Conservation (phyloP, 1,140 invertebrate genomes). For the Ruditapes philippinarum region DNA sequence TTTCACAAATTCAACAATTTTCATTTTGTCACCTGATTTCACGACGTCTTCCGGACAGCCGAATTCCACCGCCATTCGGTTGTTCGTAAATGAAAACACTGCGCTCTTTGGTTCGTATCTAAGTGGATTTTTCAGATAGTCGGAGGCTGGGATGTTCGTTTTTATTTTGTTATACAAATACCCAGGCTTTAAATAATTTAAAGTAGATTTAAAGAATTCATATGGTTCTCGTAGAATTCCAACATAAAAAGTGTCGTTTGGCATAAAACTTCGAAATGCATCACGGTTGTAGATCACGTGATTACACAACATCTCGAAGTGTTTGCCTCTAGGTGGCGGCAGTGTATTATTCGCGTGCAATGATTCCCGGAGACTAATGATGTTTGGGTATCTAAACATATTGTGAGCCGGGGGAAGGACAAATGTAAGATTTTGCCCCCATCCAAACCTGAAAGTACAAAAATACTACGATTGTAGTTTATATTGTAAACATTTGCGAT, state of each 20-base stretch:
- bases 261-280: constrained; percentile 66
- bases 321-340: constrained; percentile 64
- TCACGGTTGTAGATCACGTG: constrained; percentile 71
- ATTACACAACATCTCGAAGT: constrained; percentile 69
- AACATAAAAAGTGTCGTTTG: constrained; percentile 67
- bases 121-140: constrained; percentile 51
- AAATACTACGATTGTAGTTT: too few relatives aligned
- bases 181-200: constrained; percentile 64
- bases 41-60: constrained; percentile 65
- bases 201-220: constrained; percentile 64
- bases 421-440: constrained; percentile 58
- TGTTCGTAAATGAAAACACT: constrained; percentile 66
- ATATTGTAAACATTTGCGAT: too few relatives aligned
- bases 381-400: constrained; percentile 51
- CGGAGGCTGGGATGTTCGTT: neutral
- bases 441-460: constrained; percentile 58
- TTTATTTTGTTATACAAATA: constrained; percentile 55
- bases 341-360: constrained; percentile 53
- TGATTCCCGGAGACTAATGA: constrained; percentile 48
- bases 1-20: constrained; percentile 60
- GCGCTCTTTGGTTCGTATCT: constrained; percentile 47
- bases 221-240: constrained; percentile 74
- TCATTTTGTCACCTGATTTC: constrained; percentile 10
- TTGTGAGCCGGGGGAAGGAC: constrained; percentile 51
- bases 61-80: constrained; percentile 73